phyloP scores from a whole-genome alignment of 92 coral and sea anemone species.

The Heteractis magnifica region DNA sequence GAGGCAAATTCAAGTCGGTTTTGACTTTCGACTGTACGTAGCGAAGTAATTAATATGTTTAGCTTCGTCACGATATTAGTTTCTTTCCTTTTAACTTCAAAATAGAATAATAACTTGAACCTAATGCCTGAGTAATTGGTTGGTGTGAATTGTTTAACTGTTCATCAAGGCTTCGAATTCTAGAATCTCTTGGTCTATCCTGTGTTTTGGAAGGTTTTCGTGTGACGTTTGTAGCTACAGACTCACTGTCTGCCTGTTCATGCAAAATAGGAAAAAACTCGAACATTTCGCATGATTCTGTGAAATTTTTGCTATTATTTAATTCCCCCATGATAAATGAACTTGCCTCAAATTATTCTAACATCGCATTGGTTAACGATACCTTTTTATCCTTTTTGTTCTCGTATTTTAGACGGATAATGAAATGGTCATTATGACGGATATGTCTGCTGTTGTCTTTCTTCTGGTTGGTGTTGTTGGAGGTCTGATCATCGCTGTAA shows the following conservation, averaged over 20 bases:
- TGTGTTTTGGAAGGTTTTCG: neutral
- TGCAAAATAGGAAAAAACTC: neutral
- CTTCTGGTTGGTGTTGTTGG: neutral
- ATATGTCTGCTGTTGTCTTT: neutral
- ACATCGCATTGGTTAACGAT: neutral
- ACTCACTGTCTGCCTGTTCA: neutral
- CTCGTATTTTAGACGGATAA: neutral
- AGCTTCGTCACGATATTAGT: neutral
- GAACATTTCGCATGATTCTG: neutral
- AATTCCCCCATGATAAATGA: neutral
- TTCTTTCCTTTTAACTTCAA: constrained; percentile 1
- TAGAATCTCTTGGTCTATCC: neutral
- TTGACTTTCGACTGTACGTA: neutral
- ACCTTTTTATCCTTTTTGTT: neutral
- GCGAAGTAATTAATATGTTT: neutral
- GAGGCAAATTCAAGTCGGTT: neutral
- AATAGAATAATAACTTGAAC: neutral
- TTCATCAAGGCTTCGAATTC: neutral
- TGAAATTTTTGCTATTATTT: neutral
- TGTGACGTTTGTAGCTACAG: neutral
- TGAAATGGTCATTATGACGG: neutral
- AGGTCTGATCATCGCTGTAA: neutral
- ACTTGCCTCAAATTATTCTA: neutral
- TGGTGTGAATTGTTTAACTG: constrained; percentile 2
- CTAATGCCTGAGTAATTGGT: neutral